A percentile compares a stretch with the other conserved stretches of the same genome.
Conservation (phyloP, 2,113 vertebrate genomes). For the Amphiprion percula region DNA sequence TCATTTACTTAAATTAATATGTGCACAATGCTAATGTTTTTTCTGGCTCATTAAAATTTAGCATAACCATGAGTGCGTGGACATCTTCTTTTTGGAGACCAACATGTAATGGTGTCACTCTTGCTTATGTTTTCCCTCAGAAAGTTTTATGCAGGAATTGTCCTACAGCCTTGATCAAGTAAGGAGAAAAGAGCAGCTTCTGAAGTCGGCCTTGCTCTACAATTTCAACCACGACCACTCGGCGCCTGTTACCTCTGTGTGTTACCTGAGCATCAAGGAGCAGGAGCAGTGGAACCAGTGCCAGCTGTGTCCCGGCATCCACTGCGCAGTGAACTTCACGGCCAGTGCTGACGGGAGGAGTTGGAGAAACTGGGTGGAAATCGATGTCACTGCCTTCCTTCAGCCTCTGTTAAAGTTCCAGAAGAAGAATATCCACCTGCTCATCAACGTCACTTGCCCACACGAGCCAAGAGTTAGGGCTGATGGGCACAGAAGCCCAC, state of each 20-base stretch:
- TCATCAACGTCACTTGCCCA: slow-evolving; percentile 88
- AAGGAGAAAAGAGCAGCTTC: slow-evolving; percentile 87
- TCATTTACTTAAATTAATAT: too few species aligned
- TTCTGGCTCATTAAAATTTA: too few species aligned
- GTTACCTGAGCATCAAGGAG: slow-evolving; percentile 84
- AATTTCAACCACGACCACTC: slow-evolving; percentile 81
- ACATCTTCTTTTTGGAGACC: background rate
- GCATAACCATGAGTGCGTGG: too few species aligned
- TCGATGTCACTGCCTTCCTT: slow-evolving; percentile 91
- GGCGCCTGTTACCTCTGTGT: slow-evolving; percentile 75
- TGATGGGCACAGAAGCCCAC: slow-evolving; percentile 3
- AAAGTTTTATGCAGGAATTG: slow-evolving; percentile 86
- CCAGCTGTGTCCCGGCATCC: slow-evolving; percentile 73
- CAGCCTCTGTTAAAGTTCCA: slow-evolving; percentile 85
- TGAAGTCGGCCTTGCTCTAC: slow-evolving; percentile 93
- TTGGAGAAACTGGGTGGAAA: slow-evolving; percentile 87
- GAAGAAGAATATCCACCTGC: slow-evolving; percentile 85
- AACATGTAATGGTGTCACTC: background rate
- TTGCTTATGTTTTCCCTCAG: slow-evolving; percentile 72
- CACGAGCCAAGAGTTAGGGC: slow-evolving; percentile 53
- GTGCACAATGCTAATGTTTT: too few species aligned
- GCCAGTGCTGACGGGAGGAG: slow-evolving; percentile 72
- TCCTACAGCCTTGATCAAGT: slow-evolving; percentile 91
- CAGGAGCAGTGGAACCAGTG: slow-evolving; percentile 61
- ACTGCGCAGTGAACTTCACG: slow-evolving; percentile 80